Percentiles rank a stretch among this genome's conserved stretches.
Conservation (phyloP, 2,888 invertebrate genomes). For the Trimorus sp. region DNA sequence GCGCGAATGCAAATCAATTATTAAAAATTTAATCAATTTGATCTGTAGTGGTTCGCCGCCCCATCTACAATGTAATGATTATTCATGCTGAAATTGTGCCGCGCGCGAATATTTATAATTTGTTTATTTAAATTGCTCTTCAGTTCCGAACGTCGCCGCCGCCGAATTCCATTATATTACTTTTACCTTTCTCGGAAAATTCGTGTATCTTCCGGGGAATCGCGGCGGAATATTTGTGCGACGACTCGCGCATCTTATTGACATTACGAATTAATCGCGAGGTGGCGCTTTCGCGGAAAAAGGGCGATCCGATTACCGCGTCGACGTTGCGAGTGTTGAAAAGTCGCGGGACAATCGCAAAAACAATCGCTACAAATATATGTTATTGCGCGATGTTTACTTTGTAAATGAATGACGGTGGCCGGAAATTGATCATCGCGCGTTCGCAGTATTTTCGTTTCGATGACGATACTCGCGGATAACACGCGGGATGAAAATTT, state of each 20-base stretch:
- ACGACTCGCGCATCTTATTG: slow-evolving; percentile 54
- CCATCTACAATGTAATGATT: slow-evolving; percentile 75
- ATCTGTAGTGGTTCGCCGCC: slow-evolving; percentile 77
- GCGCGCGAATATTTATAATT: slow-evolving; percentile 81
- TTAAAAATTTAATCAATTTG: slow-evolving; percentile 82
- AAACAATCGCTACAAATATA: slow-evolving; percentile 1
- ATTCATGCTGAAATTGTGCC: slow-evolving; percentile 80
- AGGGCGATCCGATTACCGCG: too few relatives aligned
- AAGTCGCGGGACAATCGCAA: too few relatives aligned
- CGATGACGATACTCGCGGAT: too few relatives aligned
- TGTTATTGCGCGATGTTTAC: not conserved
- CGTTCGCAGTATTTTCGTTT: not conserved
- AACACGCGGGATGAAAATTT: too few relatives aligned
- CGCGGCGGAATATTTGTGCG: slow-evolving; percentile 58
- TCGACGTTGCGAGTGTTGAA: not conserved
- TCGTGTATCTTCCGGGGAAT: slow-evolving; percentile 69
- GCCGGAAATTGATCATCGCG: not conserved
- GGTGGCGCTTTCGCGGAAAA: slow-evolving; percentile 15
- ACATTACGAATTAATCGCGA: slow-evolving; percentile 47
- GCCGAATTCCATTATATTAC: slow-evolving; percentile 80
- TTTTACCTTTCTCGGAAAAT: slow-evolving; percentile 77
- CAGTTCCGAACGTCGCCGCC: slow-evolving; percentile 71
- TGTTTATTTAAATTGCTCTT: slow-evolving; percentile 80
- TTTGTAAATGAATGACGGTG: slow-evolving; percentile 13
- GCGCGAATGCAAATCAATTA: slow-evolving; percentile 54